Conservation (phyloP, 2,113 vertebrate genomes). For the Hydrochoerus hydrochaeris region DNA sequence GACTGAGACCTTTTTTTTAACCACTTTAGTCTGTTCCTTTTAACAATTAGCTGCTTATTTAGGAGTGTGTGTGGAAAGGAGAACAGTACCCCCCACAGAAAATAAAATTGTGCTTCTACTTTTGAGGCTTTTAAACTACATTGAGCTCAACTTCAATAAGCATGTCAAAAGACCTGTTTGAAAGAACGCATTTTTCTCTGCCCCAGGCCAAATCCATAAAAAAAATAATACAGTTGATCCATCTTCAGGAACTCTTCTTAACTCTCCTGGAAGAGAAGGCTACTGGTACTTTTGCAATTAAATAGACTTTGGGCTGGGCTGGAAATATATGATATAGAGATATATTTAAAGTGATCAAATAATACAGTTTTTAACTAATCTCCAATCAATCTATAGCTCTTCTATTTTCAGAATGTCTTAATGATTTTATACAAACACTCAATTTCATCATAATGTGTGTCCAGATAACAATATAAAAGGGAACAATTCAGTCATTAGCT, state of each 20-base stretch:
- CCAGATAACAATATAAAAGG: conserved; percentile 52
- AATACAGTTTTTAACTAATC: conserved; percentile 14
- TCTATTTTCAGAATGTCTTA: conserved; percentile 48
- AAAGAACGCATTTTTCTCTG: conserved; percentile 77
- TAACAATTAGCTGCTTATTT: conserved; percentile 82
- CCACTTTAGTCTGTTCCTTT: conserved; percentile 72
- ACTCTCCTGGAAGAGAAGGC: neutral
- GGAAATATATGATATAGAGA: neutral
- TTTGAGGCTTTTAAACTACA: conserved; percentile 71
- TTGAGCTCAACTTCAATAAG: conserved; percentile 71
- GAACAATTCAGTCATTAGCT: conserved; percentile 31
- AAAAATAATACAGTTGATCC: conserved; percentile 60
- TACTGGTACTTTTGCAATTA: conserved; percentile 17
- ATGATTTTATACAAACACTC: conserved; percentile 11
- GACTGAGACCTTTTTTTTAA: conserved; percentile 60
- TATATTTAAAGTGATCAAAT: neutral
- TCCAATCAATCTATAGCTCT: neutral
- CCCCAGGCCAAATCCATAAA: conserved; percentile 58
- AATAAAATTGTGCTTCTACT: conserved; percentile 75
- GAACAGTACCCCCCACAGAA: conserved; percentile 70
- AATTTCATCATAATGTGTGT: conserved; percentile 51
- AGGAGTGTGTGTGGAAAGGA: conserved; percentile 58
- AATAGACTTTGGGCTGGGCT: neutral
- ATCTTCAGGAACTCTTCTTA: conserved; percentile 69
- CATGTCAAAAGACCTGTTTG: conserved; percentile 68